phyloP scores from a whole-genome alignment of 2,888 invertebrate genomes.

The Abscondita cerata region DNA sequence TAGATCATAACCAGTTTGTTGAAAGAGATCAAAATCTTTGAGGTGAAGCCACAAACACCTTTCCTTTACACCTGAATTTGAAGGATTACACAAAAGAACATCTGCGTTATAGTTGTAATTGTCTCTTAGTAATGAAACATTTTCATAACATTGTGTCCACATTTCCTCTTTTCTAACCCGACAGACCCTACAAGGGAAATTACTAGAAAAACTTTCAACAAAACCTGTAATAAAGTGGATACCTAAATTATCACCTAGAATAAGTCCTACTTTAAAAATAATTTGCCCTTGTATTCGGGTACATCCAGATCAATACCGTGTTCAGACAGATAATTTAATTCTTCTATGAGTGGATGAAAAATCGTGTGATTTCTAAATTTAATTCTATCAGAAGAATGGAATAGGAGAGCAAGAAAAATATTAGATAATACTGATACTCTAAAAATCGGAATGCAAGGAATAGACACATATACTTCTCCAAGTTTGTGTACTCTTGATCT shows the following conservation, averaged over 20 bases:
- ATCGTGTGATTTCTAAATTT: neutral
- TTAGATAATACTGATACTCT: neutral
- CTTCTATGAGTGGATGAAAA: neutral
- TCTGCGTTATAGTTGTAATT: neutral
- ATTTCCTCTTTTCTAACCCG: neutral
- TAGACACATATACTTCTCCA: neutral
- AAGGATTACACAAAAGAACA: neutral
- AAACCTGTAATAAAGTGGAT: neutral
- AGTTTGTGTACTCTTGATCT: neutral
- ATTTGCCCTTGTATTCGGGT: neutral
- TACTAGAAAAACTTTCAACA: slow-evolving; percentile 1
- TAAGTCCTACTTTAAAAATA: neutral
- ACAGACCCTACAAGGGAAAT: slow-evolving; percentile 1
- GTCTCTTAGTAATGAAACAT: neutral
- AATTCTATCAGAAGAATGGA: neutral
- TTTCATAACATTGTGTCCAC: neutral
- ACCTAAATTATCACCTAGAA: neutral
- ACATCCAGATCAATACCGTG: neutral
- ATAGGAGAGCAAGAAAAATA: slow-evolving; percentile 2
- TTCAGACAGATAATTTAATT: neutral
- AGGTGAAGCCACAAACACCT: neutral
- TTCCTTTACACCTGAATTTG: neutral
- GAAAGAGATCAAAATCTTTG: neutral
- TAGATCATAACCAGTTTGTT: neutral
- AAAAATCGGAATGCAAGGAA: neutral